A percentile compares a stretch with the other conserved stretches of the same genome.
Conservation (phyloP, 2,113 vertebrate genomes). For the Dipodomys ordii region DNA sequence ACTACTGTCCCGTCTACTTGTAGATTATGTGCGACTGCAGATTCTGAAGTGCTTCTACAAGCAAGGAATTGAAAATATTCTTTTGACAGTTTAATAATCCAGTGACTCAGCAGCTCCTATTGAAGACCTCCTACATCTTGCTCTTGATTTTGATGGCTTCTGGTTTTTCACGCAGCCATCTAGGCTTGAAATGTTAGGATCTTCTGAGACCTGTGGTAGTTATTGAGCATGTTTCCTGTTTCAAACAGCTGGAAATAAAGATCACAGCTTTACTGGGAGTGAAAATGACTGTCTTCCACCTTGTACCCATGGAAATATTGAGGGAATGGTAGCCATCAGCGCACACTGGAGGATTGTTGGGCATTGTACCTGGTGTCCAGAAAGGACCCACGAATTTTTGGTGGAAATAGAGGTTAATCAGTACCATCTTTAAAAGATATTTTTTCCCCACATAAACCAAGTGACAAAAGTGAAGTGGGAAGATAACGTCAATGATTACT, state of each 20-base stretch:
- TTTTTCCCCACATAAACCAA: constrained; percentile 53
- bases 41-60: background rate
- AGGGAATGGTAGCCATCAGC: background rate
- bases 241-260: background rate
- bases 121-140: background rate
- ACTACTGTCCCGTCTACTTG: no score
- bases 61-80: background rate
- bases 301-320: background rate
- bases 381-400: background rate
- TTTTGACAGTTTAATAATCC: background rate
- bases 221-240: background rate
- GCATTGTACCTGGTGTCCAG: background rate
- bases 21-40: background rate
- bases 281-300: background rate
- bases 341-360: background rate
- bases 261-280: background rate
- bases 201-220: background rate
- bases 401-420: constrained; percentile 51
- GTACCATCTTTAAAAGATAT: constrained; percentile 33
- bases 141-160: background rate
- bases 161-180: background rate
- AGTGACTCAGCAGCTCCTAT: background rate
- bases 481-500: constrained; percentile 56
- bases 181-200: background rate
- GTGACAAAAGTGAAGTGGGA: constrained; percentile 41